These are phyloP conservation scores for Nephotettix cincticeps DNA, from an alignment of 1,140 invertebrate genomes.

Conservation along the genomic window DNA sequence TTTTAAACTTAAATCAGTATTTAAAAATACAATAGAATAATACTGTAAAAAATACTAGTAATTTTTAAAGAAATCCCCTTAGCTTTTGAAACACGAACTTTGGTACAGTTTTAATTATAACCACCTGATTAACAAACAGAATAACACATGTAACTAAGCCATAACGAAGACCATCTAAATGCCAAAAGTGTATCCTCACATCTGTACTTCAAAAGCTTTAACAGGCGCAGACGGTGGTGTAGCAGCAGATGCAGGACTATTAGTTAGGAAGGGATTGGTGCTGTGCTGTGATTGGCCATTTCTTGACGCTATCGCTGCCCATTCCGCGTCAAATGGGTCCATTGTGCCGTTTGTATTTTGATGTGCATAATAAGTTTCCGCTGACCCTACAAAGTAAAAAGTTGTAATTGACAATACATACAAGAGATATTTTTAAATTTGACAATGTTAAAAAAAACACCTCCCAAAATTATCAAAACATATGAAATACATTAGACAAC, in stretches of 20 bases:
- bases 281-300: conserved; percentile 43
- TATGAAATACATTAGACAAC: too few relatives aligned
- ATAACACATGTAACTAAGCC: neutral
- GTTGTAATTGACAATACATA: conserved; percentile 39
- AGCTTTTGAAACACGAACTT: too few relatives aligned
- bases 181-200: conserved; percentile 44
- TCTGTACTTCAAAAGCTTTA: conserved; percentile 59
- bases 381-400: conserved; percentile 6
- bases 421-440: too few relatives aligned
- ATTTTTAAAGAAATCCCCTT: too few relatives aligned
- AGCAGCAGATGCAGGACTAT: conserved; percentile 24
- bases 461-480: too few relatives aligned
- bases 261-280: conserved; percentile 52
- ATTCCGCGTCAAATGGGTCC: conserved; percentile 87
- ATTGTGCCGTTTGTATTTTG: conserved; percentile 44
- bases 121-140: too few relatives aligned
- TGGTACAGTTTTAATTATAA: too few relatives aligned
- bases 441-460: too few relatives aligned
- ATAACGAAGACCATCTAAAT: too few relatives aligned
- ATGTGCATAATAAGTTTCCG: conserved; percentile 31
- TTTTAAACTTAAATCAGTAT: neutral
- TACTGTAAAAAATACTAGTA: too few relatives aligned
- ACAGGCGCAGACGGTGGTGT: conserved; percentile 42
- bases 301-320: conserved; percentile 58
- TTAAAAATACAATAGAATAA: neutral